Percentiles rank a stretch among this genome's conserved stretches.
Evolutionary conservation across 1,140 invertebrate species (phyloP).

Genomic region (Mycetomoellerius zeteki): DNA sequence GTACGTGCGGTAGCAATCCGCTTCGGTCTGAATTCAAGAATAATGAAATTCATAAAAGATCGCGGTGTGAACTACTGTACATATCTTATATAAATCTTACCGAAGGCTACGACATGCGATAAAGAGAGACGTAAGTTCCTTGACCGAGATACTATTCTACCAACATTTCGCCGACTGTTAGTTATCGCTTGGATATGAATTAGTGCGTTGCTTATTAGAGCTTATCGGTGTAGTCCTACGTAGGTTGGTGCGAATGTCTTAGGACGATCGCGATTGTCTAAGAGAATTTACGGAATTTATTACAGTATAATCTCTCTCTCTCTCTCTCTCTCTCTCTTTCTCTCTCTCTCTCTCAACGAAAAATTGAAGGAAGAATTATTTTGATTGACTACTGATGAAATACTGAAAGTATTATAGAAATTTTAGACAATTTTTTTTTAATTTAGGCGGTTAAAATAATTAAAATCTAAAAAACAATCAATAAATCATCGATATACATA

Average conservation of each 20-base stretch:
- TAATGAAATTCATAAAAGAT: constrained; percentile 32
- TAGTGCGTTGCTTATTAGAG: constrained; percentile 47
- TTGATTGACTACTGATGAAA: neutral
- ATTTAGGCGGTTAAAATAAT: neutral
- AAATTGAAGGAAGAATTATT: neutral
- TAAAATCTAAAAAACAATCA: neutral
- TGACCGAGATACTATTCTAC: constrained; percentile 44
- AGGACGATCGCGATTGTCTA: too few relatives aligned
- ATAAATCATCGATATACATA: neutral
- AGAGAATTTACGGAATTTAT: constrained; percentile 33
- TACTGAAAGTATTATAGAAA: neutral
- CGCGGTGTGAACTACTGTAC: neutral
- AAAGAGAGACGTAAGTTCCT: constrained; percentile 26
- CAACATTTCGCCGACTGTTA: constrained; percentile 14
- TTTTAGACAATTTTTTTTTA: neutral
- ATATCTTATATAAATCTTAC: constrained; percentile 3
- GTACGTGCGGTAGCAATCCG: neutral
- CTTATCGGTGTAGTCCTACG: constrained; percentile 19
- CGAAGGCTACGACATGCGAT: constrained; percentile 34
- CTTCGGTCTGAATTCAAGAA: neutral
- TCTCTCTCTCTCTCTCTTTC: too few relatives aligned
- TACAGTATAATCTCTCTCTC: neutral
- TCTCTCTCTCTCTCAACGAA: neutral
- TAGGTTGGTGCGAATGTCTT: constrained; percentile 7
- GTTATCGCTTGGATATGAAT: constrained; percentile 36